Conservation (phyloP, 2,113 vertebrate species). For the Vimba vimba region DNA sequence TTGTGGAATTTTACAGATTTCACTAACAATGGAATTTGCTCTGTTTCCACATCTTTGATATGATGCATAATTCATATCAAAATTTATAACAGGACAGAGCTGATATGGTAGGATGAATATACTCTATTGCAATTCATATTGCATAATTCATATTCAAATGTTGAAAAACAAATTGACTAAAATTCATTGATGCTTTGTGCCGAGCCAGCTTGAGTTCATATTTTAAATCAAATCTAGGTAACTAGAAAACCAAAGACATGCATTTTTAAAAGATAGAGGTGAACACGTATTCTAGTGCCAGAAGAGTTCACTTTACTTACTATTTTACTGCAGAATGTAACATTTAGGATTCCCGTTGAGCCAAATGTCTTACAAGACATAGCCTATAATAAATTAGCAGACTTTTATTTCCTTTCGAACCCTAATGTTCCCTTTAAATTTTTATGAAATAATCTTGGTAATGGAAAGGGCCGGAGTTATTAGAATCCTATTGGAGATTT, state of each 20-base stretch:
- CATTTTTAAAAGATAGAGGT: background rate
- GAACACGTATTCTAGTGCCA: background rate
- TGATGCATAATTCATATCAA: constrained; percentile 1
- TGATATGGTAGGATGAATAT: background rate
- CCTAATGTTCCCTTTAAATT: constrained; percentile 34
- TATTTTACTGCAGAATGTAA: constrained; percentile 12
- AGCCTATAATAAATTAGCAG: constrained; percentile 20
- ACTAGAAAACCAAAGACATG: background rate
- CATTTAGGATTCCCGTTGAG: background rate
- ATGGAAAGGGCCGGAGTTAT: background rate
- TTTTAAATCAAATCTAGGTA: background rate
- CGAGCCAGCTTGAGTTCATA: background rate
- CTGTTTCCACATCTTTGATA: background rate
- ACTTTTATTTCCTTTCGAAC: constrained; percentile 37
- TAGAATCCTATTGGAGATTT: constrained; percentile 31
- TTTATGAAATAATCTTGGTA: constrained; percentile 36
- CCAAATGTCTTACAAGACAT: constrained; percentile 17
- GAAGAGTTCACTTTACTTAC: constrained; percentile 3
- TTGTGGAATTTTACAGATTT: background rate
- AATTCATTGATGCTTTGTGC: background rate
- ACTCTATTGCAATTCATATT: background rate
- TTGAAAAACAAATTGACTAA: background rate
- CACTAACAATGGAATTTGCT: background rate
- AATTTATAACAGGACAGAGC: background rate
- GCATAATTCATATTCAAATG: background rate